phyloP scores from a whole-genome alignment of 2,113 vertebrate genomes.

The Lota lota region DNA sequence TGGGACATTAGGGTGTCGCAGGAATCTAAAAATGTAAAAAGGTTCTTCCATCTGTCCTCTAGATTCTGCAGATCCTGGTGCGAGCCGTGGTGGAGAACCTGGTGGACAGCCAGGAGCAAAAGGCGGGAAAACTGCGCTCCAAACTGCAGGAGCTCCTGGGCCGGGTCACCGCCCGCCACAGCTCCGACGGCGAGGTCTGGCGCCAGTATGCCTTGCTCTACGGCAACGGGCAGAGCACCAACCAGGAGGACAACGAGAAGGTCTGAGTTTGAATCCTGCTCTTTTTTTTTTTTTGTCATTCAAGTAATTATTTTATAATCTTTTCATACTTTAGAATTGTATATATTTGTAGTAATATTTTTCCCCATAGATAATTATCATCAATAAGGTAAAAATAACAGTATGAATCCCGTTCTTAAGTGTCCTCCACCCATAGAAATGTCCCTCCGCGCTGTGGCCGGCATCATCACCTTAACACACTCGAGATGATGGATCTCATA shows the following conservation, averaged over 20 bases:
- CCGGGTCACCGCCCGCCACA: slow-evolving; percentile 84
- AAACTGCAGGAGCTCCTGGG: slow-evolving; percentile 88
- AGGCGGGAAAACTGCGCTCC: slow-evolving; percentile 58
- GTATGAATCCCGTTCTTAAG: too few species aligned
- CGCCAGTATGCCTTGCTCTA: slow-evolving; percentile 83
- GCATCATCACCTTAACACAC: too few species aligned
- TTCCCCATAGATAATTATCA: too few species aligned
- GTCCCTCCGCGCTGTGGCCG: too few species aligned
- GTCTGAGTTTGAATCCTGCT: slow-evolving; percentile 52
- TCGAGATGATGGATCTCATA: too few species aligned
- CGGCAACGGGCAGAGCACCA: slow-evolving; percentile 76
- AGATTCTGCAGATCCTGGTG: slow-evolving; percentile 90
- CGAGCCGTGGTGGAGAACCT: slow-evolving; percentile 77
- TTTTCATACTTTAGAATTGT: too few species aligned
- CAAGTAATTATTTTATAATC: not conserved
- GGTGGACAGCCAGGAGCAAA: slow-evolving; percentile 72
- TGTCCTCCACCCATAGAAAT: too few species aligned
- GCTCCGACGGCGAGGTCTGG: slow-evolving; percentile 84
- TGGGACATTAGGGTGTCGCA: too few species aligned
- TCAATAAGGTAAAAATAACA: too few species aligned
- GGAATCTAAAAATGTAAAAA: too few species aligned
- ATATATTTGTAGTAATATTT: too few species aligned
- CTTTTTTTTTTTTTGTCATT: not conserved
- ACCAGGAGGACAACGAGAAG: slow-evolving; percentile 84
- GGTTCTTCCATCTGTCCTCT: slow-evolving; percentile 2